phyloP scores from a whole-genome alignment of 2,113 vertebrate genomes.

The Sorex fumeus region DNA sequence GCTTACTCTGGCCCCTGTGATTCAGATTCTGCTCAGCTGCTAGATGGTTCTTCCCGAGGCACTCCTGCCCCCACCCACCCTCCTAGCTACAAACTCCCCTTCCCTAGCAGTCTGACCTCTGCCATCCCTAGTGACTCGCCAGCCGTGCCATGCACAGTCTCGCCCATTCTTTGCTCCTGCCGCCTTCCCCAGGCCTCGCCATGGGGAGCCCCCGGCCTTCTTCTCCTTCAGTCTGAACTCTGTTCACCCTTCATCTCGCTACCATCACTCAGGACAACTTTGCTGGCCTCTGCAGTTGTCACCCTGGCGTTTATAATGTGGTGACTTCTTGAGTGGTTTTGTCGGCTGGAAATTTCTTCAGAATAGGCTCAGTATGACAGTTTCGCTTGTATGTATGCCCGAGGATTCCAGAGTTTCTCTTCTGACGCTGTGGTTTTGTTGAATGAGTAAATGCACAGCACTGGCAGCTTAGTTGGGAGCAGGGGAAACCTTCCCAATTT shows the following conservation, averaged over 20 bases:
- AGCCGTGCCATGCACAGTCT: neutral
- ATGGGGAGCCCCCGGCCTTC: neutral
- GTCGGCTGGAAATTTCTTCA: conserved; percentile 47
- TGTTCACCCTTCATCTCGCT: neutral
- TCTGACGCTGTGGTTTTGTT: conserved; percentile 6
- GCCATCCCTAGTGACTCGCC: neutral
- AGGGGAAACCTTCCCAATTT: conserved; percentile 34
- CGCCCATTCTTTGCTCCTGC: neutral
- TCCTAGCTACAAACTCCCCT: neutral
- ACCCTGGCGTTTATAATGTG: conserved; percentile 15
- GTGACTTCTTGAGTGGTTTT: conserved; percentile 42
- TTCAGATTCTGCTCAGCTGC: conserved; percentile 4
- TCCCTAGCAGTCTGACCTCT: conserved; percentile 16
- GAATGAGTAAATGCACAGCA: conserved; percentile 48
- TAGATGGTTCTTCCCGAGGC: conserved; percentile 42
- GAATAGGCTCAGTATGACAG: neutral
- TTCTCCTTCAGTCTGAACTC: neutral
- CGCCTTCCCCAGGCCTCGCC: neutral
- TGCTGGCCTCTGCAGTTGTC: neutral
- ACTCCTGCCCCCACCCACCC: neutral
- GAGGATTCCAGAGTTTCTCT: conserved; percentile 17
- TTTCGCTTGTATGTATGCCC: neutral
- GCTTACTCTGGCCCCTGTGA: conserved; percentile 16
- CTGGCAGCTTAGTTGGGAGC: conserved; percentile 38
- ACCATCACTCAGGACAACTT: neutral